Base-by-base conservation (phyloP, 2,797 vertebrate species). In the Diplodus puntazzo region DNA sequence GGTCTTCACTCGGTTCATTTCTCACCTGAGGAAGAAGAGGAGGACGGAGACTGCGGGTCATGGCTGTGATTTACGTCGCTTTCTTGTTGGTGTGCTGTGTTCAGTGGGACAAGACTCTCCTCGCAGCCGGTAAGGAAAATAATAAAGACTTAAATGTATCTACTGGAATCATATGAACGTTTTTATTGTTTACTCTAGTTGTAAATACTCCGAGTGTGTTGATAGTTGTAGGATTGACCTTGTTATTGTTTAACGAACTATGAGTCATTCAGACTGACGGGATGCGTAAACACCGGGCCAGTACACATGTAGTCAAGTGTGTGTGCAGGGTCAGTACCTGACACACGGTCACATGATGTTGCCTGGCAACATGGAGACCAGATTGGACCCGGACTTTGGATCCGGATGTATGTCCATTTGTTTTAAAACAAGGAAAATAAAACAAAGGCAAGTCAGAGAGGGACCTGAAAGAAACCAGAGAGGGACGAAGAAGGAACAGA, bases 331-430 rank as follows among this genome's bases (percentile, higher is more conserved):
- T 87, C 82, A 12, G 23, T 75, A 39, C 55, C 67, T 67, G 74
- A 83, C 79, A 49, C 18, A 11, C 69, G 48, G 82, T 90, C 82
- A 89, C 90, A 62, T 89, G 89, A 17, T 82, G 88, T 85, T 84
- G 73, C 86, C 72, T 64, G 75, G 84, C 70, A 88, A 88, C 84
- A 59, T 0, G 3, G 30, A 13, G 66, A n/a, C 67, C 20, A 34
- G 50, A n/a, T n/a, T n/a, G n/a, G n/a, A 69, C 39, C 39, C 4
- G 87, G 82, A 92, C 89, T 92, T 88, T 2, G 82, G 75, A 91
- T 89, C 85, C 79, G 64, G 86, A 81, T 82, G 46, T 73, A 30
- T 58, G 43, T 45, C 17, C 0, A 4, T 18, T 20, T 75, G 53
- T 71, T 61, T 69, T 45, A 54, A 66, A 23, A 57, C 23, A 10